phyloP scores from a whole-genome alignment of 2,113 vertebrate genomes.

The Chrysemys picta region DNA sequence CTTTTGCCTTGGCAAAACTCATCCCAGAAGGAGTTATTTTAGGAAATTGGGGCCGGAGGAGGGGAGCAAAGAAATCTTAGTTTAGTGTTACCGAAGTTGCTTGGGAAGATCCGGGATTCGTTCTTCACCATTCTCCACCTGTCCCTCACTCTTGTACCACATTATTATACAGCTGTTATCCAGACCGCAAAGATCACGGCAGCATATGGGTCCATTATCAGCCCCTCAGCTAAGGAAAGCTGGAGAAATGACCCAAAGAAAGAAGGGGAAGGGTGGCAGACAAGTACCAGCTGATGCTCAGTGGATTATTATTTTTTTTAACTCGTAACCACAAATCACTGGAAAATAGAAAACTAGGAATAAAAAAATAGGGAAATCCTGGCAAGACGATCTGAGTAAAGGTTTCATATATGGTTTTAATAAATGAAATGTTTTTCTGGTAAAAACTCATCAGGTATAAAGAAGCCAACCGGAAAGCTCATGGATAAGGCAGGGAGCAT shows the following conservation, averaged over 20 bases:
- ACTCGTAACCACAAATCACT: conserved; percentile 21
- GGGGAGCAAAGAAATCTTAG: conserved; percentile 30
- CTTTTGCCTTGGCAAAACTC: conserved; percentile 71
- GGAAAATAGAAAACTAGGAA: conserved; percentile 45
- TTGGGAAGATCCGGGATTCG: conserved; percentile 23
- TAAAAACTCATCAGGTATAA: conserved; percentile 31
- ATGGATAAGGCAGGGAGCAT: neutral
- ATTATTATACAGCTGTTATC: neutral
- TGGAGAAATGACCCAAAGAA: neutral
- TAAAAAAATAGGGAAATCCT: conserved; percentile 42
- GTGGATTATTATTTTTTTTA: neutral
- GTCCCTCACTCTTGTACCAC: neutral
- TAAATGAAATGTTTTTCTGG: conserved; percentile 46
- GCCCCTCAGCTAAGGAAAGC: neutral
- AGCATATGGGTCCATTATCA: neutral
- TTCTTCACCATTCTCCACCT: neutral
- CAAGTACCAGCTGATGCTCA: neutral
- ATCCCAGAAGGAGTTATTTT: conserved; percentile 68
- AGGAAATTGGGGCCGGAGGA: conserved; percentile 71
- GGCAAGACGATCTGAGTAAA: neutral
- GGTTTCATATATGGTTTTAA: conserved; percentile 24
- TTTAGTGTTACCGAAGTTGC: conserved; percentile 44
- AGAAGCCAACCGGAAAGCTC: neutral
- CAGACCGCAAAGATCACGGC: neutral
- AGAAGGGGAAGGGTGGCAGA: neutral